These are phyloP conservation scores for Seira ritae DNA, from an alignment of 2,888 invertebrate genomes.

Conservation along the genomic window DNA sequence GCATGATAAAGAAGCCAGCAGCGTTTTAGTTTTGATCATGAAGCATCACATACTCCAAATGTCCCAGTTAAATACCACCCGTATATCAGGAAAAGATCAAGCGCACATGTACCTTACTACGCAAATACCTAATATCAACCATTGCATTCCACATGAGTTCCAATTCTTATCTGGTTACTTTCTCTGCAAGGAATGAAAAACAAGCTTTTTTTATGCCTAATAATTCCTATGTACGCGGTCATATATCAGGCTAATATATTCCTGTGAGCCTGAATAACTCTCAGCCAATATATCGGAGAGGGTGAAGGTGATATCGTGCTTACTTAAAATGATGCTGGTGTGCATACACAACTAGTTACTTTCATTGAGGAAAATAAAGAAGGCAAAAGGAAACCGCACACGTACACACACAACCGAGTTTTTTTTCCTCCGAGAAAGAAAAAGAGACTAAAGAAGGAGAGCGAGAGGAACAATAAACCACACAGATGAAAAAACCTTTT, in stretches of 20 bases:
- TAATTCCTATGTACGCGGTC: neutral
- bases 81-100: constrained; percentile 1
- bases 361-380: neutral
- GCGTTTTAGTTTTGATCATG: too few species aligned
- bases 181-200: neutral
- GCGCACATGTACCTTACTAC: constrained; percentile 6
- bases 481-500: neutral
- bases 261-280: neutral
- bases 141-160: neutral
- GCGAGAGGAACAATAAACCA: neutral
- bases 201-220: neutral
- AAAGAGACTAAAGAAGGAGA: neutral
- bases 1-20: neutral
- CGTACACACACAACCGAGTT: constrained; percentile 11
- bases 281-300: neutral
- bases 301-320: constrained; percentile 4
- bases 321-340: neutral
- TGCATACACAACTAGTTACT: neutral
- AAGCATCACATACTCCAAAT: neutral
- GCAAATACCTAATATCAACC: constrained; percentile 5
- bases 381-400: constrained; percentile 3
- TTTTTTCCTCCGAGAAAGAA: neutral
- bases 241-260: neutral
- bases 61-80: constrained; percentile 7
- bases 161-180: neutral